Conservation (phyloP, 2,113 vertebrate species). For the Dasyornis broadbenti region DNA sequence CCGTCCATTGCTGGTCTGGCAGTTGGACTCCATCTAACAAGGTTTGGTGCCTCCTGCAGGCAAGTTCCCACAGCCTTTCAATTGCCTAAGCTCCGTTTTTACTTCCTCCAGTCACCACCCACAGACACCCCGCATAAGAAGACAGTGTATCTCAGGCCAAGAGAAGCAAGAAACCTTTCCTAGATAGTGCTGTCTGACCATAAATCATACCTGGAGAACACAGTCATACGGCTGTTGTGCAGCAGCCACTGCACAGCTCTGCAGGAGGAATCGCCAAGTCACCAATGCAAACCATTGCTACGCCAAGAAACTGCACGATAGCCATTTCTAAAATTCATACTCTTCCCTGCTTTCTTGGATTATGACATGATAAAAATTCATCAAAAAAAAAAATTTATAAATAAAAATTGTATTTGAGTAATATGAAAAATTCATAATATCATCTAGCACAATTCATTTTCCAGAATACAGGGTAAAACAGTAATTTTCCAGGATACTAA, state of each 20-base stretch:
- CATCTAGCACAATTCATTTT: background rate
- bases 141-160: background rate
- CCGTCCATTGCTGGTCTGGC: background rate
- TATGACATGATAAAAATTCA: background rate
- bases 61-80: background rate
- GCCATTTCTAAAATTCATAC: background rate
- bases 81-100: background rate
- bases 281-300: background rate
- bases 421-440: background rate
- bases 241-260: background rate
- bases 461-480: background rate
- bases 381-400: background rate
- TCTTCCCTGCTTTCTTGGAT: background rate
- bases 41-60: background rate
- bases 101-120: background rate
- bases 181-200: background rate
- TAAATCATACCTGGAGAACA: background rate
- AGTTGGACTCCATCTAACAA: accelerated
- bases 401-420: background rate
- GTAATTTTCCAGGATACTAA: background rate
- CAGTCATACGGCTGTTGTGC: background rate
- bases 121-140: accelerated
- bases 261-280: background rate
- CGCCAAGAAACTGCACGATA: background rate
- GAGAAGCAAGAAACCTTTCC: background rate